Conservation (phyloP, 2,888 invertebrate genomes). For the Latrodectus elegans region DNA sequence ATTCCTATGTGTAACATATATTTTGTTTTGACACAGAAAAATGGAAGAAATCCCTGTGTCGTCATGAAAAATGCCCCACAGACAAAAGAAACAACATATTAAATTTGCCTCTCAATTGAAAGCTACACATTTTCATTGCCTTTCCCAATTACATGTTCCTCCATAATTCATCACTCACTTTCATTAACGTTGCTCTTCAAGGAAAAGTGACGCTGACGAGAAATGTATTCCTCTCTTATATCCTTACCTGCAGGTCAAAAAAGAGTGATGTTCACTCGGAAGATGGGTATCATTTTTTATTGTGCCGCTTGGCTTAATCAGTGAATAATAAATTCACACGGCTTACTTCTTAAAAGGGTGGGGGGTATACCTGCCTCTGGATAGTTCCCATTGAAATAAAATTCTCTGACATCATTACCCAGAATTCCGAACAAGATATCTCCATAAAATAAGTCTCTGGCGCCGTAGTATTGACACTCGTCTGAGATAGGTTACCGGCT, state of each 20-base stretch:
- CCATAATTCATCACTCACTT: slow-evolving; percentile 38
- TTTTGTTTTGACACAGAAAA: too few relatives aligned
- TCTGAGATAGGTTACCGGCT: slow-evolving; percentile 51
- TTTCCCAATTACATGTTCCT: background rate
- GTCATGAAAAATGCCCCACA: too few relatives aligned
- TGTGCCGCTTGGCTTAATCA: slow-evolving; percentile 34
- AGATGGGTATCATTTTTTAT: slow-evolving; percentile 38
- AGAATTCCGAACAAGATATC: slow-evolving; percentile 59
- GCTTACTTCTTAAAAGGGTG: slow-evolving; percentile 28
- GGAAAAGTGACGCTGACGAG: background rate
- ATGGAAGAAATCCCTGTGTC: too few relatives aligned
- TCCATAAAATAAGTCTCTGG: slow-evolving; percentile 62
- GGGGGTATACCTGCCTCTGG: slow-evolving; percentile 10
- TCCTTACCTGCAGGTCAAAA: slow-evolving; percentile 58
- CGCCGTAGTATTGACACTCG: slow-evolving; percentile 63
- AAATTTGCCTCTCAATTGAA: too few relatives aligned
- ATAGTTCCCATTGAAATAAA: slow-evolving; percentile 37
- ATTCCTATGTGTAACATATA: too few relatives aligned
- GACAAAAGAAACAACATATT: too few relatives aligned
- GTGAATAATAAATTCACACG: slow-evolving; percentile 60
- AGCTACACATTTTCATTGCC: too few relatives aligned
- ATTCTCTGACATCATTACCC: slow-evolving; percentile 62
- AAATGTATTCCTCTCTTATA: slow-evolving; percentile 19
- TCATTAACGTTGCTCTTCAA: slow-evolving; percentile 27
- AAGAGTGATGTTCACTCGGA: slow-evolving; percentile 35